Evolutionary conservation across 2,888 invertebrate genomes (phyloP), one percentile per base, ranked within the genome.

Genomic region (Syritta pipiens): DNA sequence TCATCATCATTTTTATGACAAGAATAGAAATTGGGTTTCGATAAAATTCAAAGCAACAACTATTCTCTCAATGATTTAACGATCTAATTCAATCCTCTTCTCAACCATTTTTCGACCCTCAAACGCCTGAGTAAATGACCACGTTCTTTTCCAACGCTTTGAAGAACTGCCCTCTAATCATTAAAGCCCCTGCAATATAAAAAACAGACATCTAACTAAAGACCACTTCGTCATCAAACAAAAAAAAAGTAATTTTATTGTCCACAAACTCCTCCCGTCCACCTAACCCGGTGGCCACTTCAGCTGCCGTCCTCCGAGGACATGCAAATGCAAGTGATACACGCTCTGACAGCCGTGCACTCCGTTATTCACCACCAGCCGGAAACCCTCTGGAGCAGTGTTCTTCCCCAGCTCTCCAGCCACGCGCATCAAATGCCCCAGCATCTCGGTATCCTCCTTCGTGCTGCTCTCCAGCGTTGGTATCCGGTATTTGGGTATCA

Each of bases 311-410:
- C 95, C 95, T 0, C 96, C 96, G 32, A 96, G 85, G 35, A 96
- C 93, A 86, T 96, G 96, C 22, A 96, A 85, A 85, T 96, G 96
- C 2, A 96, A 89, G 85, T 96, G 96, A 88, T 93, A 94, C 1
- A 96, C 95, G 4, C 93, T 93, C 86, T 96, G 96, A n/a, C 93
- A 93, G 0, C 95, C 96, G 82, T 95, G 91, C 0, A 90, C 87
- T 0, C 96, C 96, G 86, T 95, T 94, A 89, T 96, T 96, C 49
- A 96, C 91, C 2, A 95, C 93, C 5, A 95, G 85, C 4, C 95
- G 89, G 89, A 93, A 95, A 22, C 95, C 95, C 4, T 92, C 91
- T 0, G 92, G 92, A 0, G 92, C 89, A 4, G 91, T 90, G 82
- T 91, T 89, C 14, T 91, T 89, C 0, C 93, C 95, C 40, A 95